phyloP scores from a whole-genome alignment of 2,888 invertebrate genomes.

The Drosophila melanosoma region DNA sequence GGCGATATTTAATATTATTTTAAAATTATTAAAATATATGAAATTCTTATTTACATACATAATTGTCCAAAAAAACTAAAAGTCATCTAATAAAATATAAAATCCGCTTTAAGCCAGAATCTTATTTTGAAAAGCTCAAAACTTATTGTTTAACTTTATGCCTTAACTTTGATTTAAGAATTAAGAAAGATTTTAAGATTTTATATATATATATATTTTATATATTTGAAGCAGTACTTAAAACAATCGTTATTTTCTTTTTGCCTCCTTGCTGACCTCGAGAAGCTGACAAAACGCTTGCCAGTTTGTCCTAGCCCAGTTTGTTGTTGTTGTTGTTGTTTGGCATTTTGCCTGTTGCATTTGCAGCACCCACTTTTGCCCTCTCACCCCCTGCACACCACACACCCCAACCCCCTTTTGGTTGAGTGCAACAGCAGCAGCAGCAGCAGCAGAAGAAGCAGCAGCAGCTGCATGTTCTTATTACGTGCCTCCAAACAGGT shows the following conservation, averaged over 20 bases:
- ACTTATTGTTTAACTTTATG: neutral
- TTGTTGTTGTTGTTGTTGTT: constrained; percentile 46
- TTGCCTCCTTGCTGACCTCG: neutral
- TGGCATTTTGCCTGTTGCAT: constrained; percentile 56
- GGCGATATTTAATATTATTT: neutral
- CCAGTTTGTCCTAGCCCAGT: constrained; percentile 47
- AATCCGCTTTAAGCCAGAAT: neutral
- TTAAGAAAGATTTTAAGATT: neutral
- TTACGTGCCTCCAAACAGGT: constrained; percentile 75
- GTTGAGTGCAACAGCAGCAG: constrained; percentile 30
- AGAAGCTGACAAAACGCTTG: constrained; percentile 4
- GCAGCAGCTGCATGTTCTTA: constrained; percentile 67
- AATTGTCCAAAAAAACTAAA: too few species aligned
- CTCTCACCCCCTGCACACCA: constrained; percentile 9
- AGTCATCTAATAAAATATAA: neutral
- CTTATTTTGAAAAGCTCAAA: neutral
- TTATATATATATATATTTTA: too few species aligned
- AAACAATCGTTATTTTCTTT: neutral
- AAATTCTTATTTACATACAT: neutral
- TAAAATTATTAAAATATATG: neutral
- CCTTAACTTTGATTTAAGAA: neutral
- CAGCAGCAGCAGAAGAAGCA: constrained; percentile 21
- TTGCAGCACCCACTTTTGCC: constrained; percentile 47
- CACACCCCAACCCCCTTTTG: constrained; percentile 1
- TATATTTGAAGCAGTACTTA: neutral